Evolutionary conservation across 2,113 vertebrate genomes (phyloP).

Genomic region (Xyliphius kryptos): DNA sequence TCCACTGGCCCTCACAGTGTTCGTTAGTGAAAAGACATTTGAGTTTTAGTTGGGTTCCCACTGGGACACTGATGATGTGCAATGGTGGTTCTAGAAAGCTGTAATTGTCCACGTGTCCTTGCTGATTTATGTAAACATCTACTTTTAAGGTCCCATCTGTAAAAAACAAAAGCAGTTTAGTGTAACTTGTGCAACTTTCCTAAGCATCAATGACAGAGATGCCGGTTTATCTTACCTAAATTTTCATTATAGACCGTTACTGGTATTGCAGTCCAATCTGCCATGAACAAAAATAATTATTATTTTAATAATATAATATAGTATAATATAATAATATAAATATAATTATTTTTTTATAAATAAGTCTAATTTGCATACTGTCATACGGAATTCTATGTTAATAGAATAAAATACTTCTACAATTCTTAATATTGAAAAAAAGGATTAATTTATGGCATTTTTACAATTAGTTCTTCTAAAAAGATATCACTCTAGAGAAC

Average conservation of each 20-base stretch:
- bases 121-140: conserved; percentile 7
- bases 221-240: conserved; percentile 6
- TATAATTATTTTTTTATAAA: too few species aligned
- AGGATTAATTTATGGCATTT: too few species aligned
- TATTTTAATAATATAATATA: too few species aligned
- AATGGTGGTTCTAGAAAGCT: neutral
- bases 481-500: too few species aligned
- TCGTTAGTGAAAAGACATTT: conserved; percentile 20
- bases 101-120: neutral
- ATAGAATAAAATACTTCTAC: too few species aligned
- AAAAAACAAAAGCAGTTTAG: neutral
- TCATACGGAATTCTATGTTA: too few species aligned
- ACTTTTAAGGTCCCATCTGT: conserved; percentile 32
- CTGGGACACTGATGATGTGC: conserved; percentile 25
- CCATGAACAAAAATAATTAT: neutral
- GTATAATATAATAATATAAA: too few species aligned
- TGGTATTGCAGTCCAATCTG: conserved; percentile 6
- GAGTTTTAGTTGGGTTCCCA: conserved; percentile 30
- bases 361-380: too few species aligned
- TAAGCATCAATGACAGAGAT: neutral
- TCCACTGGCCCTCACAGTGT: conserved; percentile 36
- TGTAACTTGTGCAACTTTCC: neutral
- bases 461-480: too few species aligned
- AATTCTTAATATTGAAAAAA: too few species aligned
- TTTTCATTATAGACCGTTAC: neutral